Conservation (phyloP, 2,797 vertebrate species). For the Parambassis ranga region DNA sequence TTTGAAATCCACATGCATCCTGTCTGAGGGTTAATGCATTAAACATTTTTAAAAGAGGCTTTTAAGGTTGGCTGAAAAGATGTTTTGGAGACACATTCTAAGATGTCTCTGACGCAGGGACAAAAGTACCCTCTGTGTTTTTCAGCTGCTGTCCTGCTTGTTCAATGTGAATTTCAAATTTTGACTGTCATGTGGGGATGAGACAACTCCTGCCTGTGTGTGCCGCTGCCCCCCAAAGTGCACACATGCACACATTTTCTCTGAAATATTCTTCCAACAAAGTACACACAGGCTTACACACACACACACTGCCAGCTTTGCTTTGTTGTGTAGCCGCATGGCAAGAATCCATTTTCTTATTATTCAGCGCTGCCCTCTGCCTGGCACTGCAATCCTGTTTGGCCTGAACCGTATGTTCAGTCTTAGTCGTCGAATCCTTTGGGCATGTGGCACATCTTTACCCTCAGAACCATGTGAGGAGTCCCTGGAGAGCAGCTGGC, state of each 20-base stretch:
- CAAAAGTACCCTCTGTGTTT: constrained; percentile 1
- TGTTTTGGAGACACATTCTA: neutral
- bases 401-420: constrained; percentile 51
- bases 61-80: constrained; percentile 7
- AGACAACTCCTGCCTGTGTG: constrained; percentile 28
- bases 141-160: constrained; percentile 20
- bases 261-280: neutral
- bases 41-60: neutral
- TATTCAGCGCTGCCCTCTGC: neutral
- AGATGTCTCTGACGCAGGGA: constrained; percentile 15
- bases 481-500: constrained; percentile 6
- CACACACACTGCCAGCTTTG: neutral
- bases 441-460: constrained; percentile 31
- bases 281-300: neutral
- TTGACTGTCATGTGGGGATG: constrained; percentile 27
- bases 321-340: neutral
- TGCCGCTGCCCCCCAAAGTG: constrained; percentile 6
- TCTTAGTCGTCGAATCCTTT: constrained; percentile 17
- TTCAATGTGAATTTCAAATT: constrained; percentile 51
- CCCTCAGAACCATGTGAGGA: constrained; percentile 20
- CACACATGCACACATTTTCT: neutral
- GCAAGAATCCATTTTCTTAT: constrained; percentile 27
- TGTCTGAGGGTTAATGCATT: neutral
- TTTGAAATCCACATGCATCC: neutral
- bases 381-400: constrained; percentile 24